These are phyloP conservation scores for Macaca nemestrina DNA, from an alignment of 2,113 vertebrate species.

Conservation along the genomic window DNA sequence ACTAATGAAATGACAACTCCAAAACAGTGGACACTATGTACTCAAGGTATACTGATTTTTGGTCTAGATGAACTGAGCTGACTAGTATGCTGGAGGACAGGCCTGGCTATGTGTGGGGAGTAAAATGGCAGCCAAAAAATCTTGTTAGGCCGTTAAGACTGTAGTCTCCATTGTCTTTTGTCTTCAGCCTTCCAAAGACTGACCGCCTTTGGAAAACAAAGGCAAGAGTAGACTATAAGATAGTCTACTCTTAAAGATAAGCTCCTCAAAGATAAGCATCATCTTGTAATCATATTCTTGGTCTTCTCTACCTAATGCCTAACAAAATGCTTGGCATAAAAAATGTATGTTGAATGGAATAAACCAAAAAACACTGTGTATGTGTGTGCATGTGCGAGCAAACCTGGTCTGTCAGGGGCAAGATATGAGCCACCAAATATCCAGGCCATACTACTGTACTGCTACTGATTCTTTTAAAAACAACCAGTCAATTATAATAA, in stretches of 20 bases:
- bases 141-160: neutral
- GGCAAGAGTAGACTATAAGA: neutral
- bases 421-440: neutral
- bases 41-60: neutral
- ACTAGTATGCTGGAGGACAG: neutral
- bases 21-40: neutral
- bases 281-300: neutral
- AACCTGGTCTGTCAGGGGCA: neutral
- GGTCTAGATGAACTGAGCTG: neutral
- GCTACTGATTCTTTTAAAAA: neutral
- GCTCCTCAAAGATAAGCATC: neutral
- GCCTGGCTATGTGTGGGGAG: neutral
- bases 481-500: neutral
- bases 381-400: neutral
- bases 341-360: neutral
- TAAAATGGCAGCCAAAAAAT: slow-evolving; percentile 24
- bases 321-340: neutral
- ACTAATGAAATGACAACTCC: neutral
- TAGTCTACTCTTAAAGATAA: neutral
- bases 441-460: neutral
- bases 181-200: neutral
- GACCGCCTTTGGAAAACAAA: slow-evolving; percentile 47
- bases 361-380: neutral
- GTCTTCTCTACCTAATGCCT: neutral
- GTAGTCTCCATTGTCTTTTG: neutral